Evolutionary conservation across 2,888 invertebrate species (phyloP).

Genomic region (Sphecodes monilicornis): DNA sequence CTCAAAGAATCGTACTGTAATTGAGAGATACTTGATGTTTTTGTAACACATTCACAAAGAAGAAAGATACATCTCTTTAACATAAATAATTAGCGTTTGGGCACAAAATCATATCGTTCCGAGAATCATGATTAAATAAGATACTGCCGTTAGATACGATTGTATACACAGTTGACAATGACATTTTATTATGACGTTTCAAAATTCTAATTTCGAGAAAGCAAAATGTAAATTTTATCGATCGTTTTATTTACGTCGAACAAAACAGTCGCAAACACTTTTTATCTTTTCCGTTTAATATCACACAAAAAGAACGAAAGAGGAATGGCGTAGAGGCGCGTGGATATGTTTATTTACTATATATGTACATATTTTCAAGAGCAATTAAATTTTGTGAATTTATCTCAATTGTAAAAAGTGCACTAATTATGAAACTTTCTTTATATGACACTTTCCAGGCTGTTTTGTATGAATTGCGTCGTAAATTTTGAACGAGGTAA

Average conservation of each 20-base stretch:
- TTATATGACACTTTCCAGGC: constrained; percentile 16
- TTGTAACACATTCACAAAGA: constrained; percentile 47
- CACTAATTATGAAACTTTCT: constrained; percentile 21
- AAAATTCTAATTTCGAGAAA: constrained; percentile 3
- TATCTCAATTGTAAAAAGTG: constrained; percentile 33
- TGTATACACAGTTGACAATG: constrained; percentile 20
- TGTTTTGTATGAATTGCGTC: constrained; percentile 32
- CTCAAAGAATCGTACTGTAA: constrained; percentile 56
- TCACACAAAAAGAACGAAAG: constrained; percentile 24
- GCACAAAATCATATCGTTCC: constrained; percentile 54
- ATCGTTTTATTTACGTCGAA: constrained; percentile 1
- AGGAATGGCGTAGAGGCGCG: constrained; percentile 36
- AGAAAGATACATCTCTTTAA: constrained; percentile 25
- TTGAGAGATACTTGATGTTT: constrained; percentile 48
- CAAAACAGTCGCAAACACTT: constrained; percentile 11
- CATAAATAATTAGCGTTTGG: constrained; percentile 31
- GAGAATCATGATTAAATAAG: constrained; percentile 27
- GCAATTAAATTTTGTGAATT: constrained; percentile 35
- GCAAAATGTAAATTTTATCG: not conserved
- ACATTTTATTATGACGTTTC: constrained; percentile 10
- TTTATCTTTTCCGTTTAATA: constrained; percentile 14
- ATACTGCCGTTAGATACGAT: constrained; percentile 15
- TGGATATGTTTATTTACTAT: constrained; percentile 38
- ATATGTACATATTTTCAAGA: constrained; percentile 55
- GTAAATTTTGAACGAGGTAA: constrained; percentile 26